Base-by-base conservation (phyloP, 2,113 vertebrate species). In the Noctilio leporinus region DNA sequence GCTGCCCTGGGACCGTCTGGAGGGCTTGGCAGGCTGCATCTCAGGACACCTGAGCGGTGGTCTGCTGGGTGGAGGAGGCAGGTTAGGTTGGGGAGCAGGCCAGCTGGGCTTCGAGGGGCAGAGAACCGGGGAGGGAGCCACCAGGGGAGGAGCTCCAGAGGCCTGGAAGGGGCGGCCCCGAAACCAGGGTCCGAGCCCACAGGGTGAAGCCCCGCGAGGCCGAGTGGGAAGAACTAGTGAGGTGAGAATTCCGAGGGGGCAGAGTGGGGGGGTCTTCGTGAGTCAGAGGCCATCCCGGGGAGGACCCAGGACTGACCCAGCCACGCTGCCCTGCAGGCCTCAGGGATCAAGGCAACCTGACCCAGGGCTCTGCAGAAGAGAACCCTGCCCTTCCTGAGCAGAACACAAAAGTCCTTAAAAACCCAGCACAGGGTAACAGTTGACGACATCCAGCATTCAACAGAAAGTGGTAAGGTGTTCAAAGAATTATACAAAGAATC, bases 171-270 rank as follows among this genome's bases (percentile, higher is more conserved):
- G 15, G 12, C 30, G n/a, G n/a, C 47, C 81, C 22, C 47, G 16
- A 49, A 49, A 26, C 1, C 0, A 3, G 35, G 59, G 87, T 33
- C 3, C 22, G 47, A 0, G 0, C 15, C 19, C 64, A 5, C 5
- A 40, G 24, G n/a, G 33, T 4, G 26, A 6, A n/a, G 1, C 38
- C 35, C 38, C 4, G 0, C 7, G 22, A 8, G 65, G 55, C 38
- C 0, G 53, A 30, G 30, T 45, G 11, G 0, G 38, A 35, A n/a
- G 67, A n/a, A 8, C 19, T 2, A 16, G 5, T 0, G 22, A 53
- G 47, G 26, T 6, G 4, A 12, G 1, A 6, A 6, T 1, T n/a
- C 22, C n/a, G 14, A 7, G 7, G 7, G 65, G 43, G 30, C 86
- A 16, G 20, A 49, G 38, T 3, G 26, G 55, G 17, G 38, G 64